Percentiles rank a stretch among this genome's conserved stretches.
These are phyloP conservation scores for Colletes latitarsis DNA, from an alignment of 1,140 invertebrate genomes.

Conservation along the genomic window DNA sequence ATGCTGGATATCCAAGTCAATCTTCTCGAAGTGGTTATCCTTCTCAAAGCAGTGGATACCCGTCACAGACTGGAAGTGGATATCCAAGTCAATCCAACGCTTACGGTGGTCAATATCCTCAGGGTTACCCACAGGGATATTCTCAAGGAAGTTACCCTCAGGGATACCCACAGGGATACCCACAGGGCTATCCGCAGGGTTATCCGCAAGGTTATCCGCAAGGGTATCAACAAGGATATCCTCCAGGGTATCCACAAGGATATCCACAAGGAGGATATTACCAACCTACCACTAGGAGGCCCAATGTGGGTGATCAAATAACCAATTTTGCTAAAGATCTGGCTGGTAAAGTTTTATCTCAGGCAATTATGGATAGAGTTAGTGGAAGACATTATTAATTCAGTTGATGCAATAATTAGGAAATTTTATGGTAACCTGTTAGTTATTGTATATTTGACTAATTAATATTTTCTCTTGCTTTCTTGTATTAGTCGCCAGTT, in stretches of 20 bases:
- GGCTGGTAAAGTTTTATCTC: constrained; percentile 67
- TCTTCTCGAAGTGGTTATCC: constrained; percentile 21
- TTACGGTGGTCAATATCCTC: constrained; percentile 28
- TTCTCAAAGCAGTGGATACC: constrained; percentile 1
- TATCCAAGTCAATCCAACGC: constrained; percentile 49
- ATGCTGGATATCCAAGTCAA: constrained; percentile 55
- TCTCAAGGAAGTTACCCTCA: constrained; percentile 41
- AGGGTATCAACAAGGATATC: constrained; percentile 38
- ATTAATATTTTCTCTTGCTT: background rate
- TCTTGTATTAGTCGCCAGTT: background rate
- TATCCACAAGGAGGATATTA: constrained; percentile 61
- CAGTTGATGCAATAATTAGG: background rate
- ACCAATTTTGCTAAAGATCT: constrained; percentile 70
- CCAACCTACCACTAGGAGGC: constrained; percentile 67
- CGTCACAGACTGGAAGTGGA: constrained; percentile 22
- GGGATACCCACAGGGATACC: constrained; percentile 35
- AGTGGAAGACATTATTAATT: constrained; percentile 57
- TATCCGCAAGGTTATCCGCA: constrained; percentile 45
- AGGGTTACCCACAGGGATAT: constrained; percentile 47
- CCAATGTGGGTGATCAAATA: constrained; percentile 70
- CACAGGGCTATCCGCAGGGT: constrained; percentile 43
- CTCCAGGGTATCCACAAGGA: constrained; percentile 51
- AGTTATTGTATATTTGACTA: background rate
- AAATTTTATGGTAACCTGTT: background rate
- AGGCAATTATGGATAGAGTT: constrained; percentile 74